Evolutionary conservation across 1,140 invertebrate species (phyloP), one percentile per base, ranked within the genome.

Genomic region (Phenacoccus solenopsis): DNA sequence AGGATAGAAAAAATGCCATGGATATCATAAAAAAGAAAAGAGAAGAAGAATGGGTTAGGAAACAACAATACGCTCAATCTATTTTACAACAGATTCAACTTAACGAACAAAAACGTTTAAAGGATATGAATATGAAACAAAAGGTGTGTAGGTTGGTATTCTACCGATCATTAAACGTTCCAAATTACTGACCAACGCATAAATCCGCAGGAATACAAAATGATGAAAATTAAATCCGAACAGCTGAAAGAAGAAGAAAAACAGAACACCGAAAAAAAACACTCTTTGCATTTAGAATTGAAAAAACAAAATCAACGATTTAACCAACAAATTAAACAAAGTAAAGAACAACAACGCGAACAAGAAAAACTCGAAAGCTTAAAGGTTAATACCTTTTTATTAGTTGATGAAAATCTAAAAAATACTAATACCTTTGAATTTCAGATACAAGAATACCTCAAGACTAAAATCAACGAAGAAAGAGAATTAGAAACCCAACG

Each of bases 51-150:
- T 64, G 67, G 1, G 32, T 30, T 0, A 78, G 72, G 32, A 78
- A 77, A 71, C 73, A 76, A 27, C 75, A 77, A 64, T 84, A 81
- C 67, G 78, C 80, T 1, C 73, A 78, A 24, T 74, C 77, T 30
- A 73, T 85, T 0, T 80, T 79, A 32, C 77, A 84, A 70, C 86
- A 88, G 77, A 82, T 87, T 20, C 76, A 77, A 25, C 81, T 83
- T 70, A 84, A 86, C 21, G 84, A 87, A 72, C 78, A 83, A 27
- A 77, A 83, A 12, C 79, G 81, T 28, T 76, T 86, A 38, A 77
- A 86, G 72, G 84, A 87, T 76, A 84, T 84, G 0, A 84, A 88
- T 73, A 80, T 80, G 10, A 85, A 84, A 38, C 82, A 86, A 73
- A 85, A 88, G 74, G 75, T 75, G 3, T 2, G 38, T 49, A 49